Conservation (phyloP, 1,140 invertebrate genomes). For the Saxidomus purpurata region DNA sequence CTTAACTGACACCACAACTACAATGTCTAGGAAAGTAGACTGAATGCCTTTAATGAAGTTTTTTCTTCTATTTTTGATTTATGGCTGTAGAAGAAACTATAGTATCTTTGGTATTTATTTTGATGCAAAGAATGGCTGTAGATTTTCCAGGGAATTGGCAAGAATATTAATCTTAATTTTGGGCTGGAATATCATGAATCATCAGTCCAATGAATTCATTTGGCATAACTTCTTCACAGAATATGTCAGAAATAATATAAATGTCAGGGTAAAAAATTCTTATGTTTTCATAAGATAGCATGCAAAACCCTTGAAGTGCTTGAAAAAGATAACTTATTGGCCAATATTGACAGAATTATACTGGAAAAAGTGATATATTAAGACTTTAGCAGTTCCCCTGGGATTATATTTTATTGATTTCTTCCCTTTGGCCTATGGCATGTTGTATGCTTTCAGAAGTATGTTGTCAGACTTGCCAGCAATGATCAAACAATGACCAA, state of each 20-base stretch:
- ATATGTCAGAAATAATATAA: background rate
- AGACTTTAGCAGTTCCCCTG: slow-evolving; percentile 2
- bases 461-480: slow-evolving; percentile 39
- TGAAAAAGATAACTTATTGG: slow-evolving; percentile 25
- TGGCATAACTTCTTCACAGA: background rate
- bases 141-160: no score
- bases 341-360: slow-evolving; percentile 29
- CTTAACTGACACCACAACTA: no score
- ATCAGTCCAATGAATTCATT: background rate
- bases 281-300: slow-evolving; percentile 8
- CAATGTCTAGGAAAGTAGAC: no score
- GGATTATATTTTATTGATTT: slow-evolving; percentile 59
- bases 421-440: slow-evolving; percentile 22
- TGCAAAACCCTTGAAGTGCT: slow-evolving; percentile 8
- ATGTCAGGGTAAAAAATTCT: background rate
- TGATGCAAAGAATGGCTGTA: no score
- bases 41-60: no score
- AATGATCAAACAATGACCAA: slow-evolving; percentile 50
- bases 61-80: no score
- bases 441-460: slow-evolving; percentile 40
- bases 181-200: background rate
- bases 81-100: no score
- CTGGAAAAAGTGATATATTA: slow-evolving; percentile 49
- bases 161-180: no score
- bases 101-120: no score